phyloP scores from a whole-genome alignment of 53 echinoderm and acorn worm genomes.

The Zoroaster sp. region DNA sequence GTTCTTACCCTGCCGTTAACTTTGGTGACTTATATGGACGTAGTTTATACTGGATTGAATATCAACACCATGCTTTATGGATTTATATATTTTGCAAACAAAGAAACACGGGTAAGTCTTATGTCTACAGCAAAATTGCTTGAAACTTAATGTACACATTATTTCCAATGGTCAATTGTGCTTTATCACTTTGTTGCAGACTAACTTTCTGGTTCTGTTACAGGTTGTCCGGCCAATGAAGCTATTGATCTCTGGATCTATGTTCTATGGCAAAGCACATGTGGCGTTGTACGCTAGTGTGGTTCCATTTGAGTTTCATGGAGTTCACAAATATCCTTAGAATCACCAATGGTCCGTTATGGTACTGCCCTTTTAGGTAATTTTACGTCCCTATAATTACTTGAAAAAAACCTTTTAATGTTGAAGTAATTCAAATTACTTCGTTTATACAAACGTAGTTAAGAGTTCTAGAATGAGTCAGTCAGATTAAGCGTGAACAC shows the following conservation, averaged over 20 bases:
- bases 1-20: neutral
- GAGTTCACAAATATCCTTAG: no score
- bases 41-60: conserved; percentile 25
- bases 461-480: no score
- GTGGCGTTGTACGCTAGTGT: neutral
- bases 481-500: no score
- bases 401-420: no score
- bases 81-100: conserved; percentile 34
- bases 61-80: conserved; percentile 6
- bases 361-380: no score
- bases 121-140: neutral
- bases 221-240: neutral
- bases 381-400: no score
- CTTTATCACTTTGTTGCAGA: neutral
- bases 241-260: neutral
- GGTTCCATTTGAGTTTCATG: no score
- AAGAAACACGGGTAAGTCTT: conserved; percentile 44
- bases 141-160: neutral
- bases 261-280: neutral
- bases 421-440: no score
- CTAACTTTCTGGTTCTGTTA: conserved; percentile 23
- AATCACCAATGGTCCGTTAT: no score
- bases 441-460: no score
- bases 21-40: conserved; percentile 24
- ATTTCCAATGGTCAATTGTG: neutral